phyloP scores from a whole-genome alignment of 2,888 invertebrate species.

The Abrostola triplasia region DNA sequence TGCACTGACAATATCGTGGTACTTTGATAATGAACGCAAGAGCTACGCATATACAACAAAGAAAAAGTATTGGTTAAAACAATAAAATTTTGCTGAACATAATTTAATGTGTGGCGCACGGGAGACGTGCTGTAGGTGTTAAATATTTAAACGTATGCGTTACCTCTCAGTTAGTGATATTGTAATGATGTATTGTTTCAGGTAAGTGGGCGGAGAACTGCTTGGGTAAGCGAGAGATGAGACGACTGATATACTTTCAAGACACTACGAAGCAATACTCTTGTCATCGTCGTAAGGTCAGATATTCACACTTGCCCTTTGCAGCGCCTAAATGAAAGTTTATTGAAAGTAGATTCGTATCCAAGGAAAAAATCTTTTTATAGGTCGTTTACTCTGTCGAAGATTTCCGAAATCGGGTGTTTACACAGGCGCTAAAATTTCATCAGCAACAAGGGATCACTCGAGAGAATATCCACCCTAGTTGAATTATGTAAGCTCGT shows the following conservation, averaged over 20 bases:
- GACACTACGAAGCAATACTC: slow-evolving; percentile 73
- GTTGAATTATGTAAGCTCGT: slow-evolving; percentile 81
- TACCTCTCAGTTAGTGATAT: slow-evolving; percentile 78
- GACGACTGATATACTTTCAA: slow-evolving; percentile 75
- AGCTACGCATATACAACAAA: slow-evolving; percentile 5
- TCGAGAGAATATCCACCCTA: slow-evolving; percentile 67
- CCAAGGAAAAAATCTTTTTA: slow-evolving; percentile 44
- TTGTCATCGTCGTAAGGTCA: slow-evolving; percentile 66
- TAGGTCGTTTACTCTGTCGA: slow-evolving; percentile 40
- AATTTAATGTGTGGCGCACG: slow-evolving; percentile 29
- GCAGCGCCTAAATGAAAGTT: slow-evolving; percentile 49
- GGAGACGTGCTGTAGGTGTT: slow-evolving; percentile 64
- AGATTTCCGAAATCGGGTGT: slow-evolving; percentile 59
- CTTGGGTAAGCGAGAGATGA: slow-evolving; percentile 73
- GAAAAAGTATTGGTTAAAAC: background rate
- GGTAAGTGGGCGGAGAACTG: slow-evolving; percentile 81
- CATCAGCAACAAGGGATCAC: slow-evolving; percentile 66
- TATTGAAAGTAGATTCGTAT: slow-evolving; percentile 43
- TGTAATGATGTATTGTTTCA: slow-evolving; percentile 88
- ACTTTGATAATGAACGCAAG: no score
- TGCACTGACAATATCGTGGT: no score
- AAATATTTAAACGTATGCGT: slow-evolving; percentile 72
- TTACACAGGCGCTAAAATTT: slow-evolving; percentile 73
- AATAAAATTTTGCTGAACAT: slow-evolving; percentile 1
- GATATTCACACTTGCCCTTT: slow-evolving; percentile 60